Percentiles rank a stretch among this genome's conserved stretches.
These are phyloP conservation scores for Erythrolamprus reginae DNA, from an alignment of 2,113 vertebrate species.

Conservation along the genomic window DNA sequence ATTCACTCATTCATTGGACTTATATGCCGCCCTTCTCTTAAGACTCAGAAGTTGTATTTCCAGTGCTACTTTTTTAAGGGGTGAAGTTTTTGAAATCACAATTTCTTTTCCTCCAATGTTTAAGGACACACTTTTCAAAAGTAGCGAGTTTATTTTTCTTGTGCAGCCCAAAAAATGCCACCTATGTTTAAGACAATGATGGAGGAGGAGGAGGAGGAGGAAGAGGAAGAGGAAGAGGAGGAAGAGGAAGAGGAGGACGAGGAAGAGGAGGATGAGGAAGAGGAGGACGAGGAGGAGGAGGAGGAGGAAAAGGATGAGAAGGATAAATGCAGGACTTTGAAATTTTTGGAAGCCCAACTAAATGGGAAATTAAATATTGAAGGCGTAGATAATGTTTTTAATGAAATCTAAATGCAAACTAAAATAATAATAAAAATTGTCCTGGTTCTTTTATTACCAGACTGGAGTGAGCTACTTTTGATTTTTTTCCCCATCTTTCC, in stretches of 20 bases:
- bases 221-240: no score
- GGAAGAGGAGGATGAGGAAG: no score
- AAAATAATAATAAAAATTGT: background rate
- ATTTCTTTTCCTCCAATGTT: background rate
- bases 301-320: background rate
- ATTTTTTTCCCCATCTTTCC: background rate
- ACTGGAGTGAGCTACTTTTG: background rate
- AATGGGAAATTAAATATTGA: background rate
- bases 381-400: background rate
- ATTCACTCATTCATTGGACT: no score
- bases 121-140: background rate
- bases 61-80: conserved; percentile 1
- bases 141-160: background rate
- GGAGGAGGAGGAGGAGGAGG: background rate
- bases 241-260: no score
- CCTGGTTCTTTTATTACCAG: background rate
- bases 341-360: background rate
- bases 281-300: background rate
- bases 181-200: background rate
- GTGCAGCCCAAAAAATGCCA: conserved; percentile 5
- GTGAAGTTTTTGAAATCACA: background rate
- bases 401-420: background rate
- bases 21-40: no score
- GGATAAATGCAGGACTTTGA: background rate
- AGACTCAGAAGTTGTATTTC: no score